Percentiles rank a stretch among this genome's conserved stretches.
These are phyloP conservation scores for Drosophila asahinai DNA, from an alignment of 1,140 invertebrate species.

Conservation along the genomic window DNA sequence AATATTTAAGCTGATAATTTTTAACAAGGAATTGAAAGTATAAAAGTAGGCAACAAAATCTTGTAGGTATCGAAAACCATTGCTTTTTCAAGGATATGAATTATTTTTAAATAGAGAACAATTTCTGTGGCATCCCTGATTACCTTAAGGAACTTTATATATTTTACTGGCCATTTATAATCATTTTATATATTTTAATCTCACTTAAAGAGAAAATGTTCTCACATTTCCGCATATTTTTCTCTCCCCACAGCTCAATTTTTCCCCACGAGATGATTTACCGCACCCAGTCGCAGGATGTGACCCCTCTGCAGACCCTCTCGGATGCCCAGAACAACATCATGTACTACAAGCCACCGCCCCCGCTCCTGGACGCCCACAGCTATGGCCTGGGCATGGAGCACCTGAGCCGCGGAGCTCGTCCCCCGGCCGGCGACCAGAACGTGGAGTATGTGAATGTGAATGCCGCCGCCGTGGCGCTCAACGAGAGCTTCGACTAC, in stretches of 20 bases:
- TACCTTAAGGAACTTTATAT: too few relatives aligned
- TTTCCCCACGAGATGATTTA: conserved; percentile 91
- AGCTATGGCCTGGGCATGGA: conserved; percentile 73
- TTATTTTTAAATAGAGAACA: too few relatives aligned
- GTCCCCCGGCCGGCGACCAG: conserved; percentile 44
- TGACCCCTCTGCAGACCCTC: conserved; percentile 54
- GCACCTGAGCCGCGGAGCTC: conserved; percentile 51
- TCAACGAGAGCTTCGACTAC: conserved; percentile 78
- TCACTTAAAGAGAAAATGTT: too few relatives aligned
- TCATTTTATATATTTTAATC: too few relatives aligned
- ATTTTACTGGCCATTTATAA: too few relatives aligned
- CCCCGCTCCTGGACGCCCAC: conserved; percentile 62
- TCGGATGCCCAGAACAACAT: conserved; percentile 80
- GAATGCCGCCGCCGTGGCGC: conserved; percentile 66
- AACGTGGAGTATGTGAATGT: conserved; percentile 69
- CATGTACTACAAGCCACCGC: conserved; percentile 80
- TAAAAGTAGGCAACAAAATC: background rate
- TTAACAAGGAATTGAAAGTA: too few relatives aligned
- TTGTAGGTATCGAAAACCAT: too few relatives aligned
- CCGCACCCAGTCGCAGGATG: conserved; percentile 92
- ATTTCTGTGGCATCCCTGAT: too few relatives aligned
- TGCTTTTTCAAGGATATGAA: too few relatives aligned
- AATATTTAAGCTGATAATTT: too few relatives aligned
- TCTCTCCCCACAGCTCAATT: conserved; percentile 10
- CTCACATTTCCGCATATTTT: too few relatives aligned